Evolutionary conservation across 2,113 vertebrate genomes (phyloP).

Genomic region (Rhineura floridana): DNA sequence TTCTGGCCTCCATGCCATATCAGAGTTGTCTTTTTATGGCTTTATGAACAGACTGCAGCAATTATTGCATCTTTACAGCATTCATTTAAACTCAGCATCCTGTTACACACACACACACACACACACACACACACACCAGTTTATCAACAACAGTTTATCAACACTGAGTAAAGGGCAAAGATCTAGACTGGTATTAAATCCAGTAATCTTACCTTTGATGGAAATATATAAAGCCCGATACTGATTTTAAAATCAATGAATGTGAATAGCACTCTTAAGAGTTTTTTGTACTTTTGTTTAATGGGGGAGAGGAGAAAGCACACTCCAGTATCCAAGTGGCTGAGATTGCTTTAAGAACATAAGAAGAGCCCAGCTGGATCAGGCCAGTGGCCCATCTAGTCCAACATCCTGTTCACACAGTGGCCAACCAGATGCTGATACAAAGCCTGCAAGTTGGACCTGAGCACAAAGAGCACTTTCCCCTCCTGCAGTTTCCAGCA

Average conservation of each 20-base stretch:
- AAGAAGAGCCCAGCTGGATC: too few relatives aligned
- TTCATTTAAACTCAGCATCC: constrained; percentile 9
- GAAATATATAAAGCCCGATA: neutral
- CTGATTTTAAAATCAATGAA: constrained; percentile 1
- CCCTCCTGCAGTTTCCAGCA: too few relatives aligned
- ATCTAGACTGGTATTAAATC: constrained; percentile 6
- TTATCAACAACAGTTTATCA: neutral
- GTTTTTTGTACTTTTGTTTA: too few relatives aligned
- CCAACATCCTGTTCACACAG: too few relatives aligned
- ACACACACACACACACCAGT: neutral
- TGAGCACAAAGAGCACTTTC: too few relatives aligned
- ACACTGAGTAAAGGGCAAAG: neutral
- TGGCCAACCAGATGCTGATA: too few relatives aligned
- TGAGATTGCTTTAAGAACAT: too few relatives aligned
- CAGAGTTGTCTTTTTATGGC: neutral
- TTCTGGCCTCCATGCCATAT: neutral
- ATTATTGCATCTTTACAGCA: neutral
- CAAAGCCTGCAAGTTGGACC: too few relatives aligned
- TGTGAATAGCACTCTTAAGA: neutral
- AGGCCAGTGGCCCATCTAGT: too few relatives aligned
- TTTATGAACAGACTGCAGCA: neutral
- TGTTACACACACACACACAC: neutral
- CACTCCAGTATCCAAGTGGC: too few relatives aligned
- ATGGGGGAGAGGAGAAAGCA: too few relatives aligned
- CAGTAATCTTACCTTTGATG: neutral